These are phyloP conservation scores for Stichodactyla mertensii DNA, from an alignment of 64 coral and sea anemone genomes.

Conservation along the genomic window DNA sequence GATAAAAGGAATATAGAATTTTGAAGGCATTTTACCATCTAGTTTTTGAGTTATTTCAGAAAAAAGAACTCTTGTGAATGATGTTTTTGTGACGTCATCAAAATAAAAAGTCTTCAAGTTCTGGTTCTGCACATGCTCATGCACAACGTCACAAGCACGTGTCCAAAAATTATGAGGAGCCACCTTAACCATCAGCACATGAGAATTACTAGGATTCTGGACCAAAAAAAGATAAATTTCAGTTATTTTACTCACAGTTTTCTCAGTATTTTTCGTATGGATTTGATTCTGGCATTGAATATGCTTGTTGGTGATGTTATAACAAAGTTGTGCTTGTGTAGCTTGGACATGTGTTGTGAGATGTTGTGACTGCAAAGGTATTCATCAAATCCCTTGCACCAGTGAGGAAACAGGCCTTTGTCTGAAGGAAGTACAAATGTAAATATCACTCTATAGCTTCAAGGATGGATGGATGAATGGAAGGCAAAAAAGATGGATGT, in stretches of 20 bases:
- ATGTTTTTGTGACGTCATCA: too few species aligned
- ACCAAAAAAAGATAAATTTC: background rate
- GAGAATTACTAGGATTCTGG: too few species aligned
- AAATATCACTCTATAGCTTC: background rate
- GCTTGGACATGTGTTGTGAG: constrained; percentile 77
- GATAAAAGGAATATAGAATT: too few species aligned
- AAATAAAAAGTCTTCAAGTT: too few species aligned
- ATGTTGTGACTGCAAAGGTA: constrained; percentile 69
- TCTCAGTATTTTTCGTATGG: constrained; percentile 59
- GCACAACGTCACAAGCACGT: too few species aligned
- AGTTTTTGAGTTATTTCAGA: too few species aligned
- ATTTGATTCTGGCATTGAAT: constrained; percentile 57
- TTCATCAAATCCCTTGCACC: constrained; percentile 48
- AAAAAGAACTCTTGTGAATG: too few species aligned
- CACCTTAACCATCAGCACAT: too few species aligned
- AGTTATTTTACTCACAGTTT: constrained; percentile 64
- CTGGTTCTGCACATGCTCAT: too few species aligned
- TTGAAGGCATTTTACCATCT: too few species aligned
- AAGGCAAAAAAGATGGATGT: background rate
- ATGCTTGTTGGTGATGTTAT: constrained; percentile 46
- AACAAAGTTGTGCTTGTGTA: constrained; percentile 68
- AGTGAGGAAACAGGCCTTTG: constrained; percentile 64
- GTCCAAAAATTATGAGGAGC: too few species aligned
- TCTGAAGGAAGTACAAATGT: constrained; percentile 24
- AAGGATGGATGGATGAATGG: background rate